Conservation (phyloP, 2,888 invertebrate genomes). For the Pyrrhosoma nymphula region DNA sequence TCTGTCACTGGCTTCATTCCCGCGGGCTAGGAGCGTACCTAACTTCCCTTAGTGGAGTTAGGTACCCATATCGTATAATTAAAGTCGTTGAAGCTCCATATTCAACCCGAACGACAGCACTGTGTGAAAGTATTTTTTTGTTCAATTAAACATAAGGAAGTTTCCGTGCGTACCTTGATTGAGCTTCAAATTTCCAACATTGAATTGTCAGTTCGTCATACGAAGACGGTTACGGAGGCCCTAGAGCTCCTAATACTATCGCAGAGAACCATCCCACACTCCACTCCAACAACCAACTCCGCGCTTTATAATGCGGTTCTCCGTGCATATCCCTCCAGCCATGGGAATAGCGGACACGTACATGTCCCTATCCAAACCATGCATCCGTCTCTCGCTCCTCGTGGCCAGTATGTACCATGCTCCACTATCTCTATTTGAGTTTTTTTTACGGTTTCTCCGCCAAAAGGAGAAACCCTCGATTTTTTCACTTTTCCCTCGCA, state of each 20-base stretch:
- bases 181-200: not conserved
- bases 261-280: not conserved
- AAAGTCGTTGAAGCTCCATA: no score
- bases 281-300: not conserved
- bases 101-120: no score
- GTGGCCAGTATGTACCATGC: not conserved
- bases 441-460: not conserved
- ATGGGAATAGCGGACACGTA: not conserved
- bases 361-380: not conserved
- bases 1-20: no score
- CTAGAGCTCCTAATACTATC: not conserved
- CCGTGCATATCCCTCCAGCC: not conserved
- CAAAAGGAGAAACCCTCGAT: not conserved
- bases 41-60: no score
- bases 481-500: constrained; percentile 11
- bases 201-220: not conserved
- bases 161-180: not conserved
- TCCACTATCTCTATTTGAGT: not conserved
- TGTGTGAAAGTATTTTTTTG: no score
- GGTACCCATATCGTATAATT: no score
- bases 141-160: no score
- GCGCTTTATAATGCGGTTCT: not conserved
- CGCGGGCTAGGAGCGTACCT: no score
- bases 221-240: not conserved
- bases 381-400: not conserved